Conservation (phyloP, 2,113 vertebrate species). For the Hippoglossus stenolepis region DNA sequence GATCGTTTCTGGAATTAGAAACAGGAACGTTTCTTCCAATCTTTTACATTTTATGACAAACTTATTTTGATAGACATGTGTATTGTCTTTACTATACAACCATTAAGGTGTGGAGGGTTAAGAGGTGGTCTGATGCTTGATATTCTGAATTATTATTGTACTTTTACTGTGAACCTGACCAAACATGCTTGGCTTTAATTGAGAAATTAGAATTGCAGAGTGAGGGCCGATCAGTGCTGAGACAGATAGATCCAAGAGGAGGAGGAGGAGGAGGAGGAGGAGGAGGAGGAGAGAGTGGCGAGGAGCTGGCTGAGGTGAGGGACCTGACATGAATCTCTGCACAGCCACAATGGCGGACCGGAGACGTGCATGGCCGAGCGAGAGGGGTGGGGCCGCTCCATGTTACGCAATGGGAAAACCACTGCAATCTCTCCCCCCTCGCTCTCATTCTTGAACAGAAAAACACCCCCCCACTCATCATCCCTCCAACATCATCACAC, state of each 20-base stretch:
- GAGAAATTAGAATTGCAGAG: no score
- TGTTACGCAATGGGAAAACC: slow-evolving; percentile 43
- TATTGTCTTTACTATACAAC: background rate
- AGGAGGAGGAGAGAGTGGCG: background rate
- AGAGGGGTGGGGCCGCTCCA: slow-evolving; percentile 59
- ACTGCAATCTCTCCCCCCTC: slow-evolving; percentile 43
- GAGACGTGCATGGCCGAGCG: slow-evolving; percentile 27
- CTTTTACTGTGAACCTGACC: background rate
- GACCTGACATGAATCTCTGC: slow-evolving; percentile 37
- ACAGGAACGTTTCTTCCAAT: no score
- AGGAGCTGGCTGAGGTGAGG: slow-evolving; percentile 7
- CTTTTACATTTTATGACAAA: no score
- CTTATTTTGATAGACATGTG: background rate
- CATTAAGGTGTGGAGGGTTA: background rate
- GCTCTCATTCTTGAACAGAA: slow-evolving; percentile 16
- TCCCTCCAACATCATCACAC: slow-evolving; percentile 18
- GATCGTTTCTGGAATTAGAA: no score
- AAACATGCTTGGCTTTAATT: no score
- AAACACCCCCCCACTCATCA: background rate
- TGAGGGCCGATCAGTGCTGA: no score
- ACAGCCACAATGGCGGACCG: slow-evolving; percentile 33
- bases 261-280: background rate
- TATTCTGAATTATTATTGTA: no score
- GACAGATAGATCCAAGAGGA: background rate
- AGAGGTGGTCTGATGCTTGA: background rate